A percentile compares a stretch with the other conserved stretches of the same genome.
Conservation (phyloP, 2,113 vertebrate species). For the Pseudorhombus dupliciocellatus region DNA sequence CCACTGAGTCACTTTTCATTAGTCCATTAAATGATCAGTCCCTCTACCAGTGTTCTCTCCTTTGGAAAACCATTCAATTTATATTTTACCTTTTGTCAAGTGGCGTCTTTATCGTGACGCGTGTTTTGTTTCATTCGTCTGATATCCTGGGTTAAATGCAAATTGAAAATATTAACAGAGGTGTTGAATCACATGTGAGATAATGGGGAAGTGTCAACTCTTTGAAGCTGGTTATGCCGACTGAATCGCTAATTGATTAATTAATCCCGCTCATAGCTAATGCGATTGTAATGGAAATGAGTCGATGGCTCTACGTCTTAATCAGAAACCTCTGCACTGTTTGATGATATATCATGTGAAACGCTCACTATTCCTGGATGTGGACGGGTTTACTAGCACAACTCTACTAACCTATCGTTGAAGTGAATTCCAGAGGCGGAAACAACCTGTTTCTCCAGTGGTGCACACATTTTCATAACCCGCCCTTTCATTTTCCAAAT, state of each 20-base stretch:
- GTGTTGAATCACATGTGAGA: constrained; percentile 27
- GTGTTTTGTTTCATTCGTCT: constrained; percentile 33
- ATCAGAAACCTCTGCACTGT: constrained; percentile 13
- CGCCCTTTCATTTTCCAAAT: no score
- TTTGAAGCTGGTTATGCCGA: constrained; percentile 16
- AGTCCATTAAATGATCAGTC: constrained; percentile 39
- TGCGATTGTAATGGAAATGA: constrained; percentile 19
- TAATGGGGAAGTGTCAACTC: constrained; percentile 30
- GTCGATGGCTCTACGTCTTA: constrained; percentile 20
- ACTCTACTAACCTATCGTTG: not conserved
- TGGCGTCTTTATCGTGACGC: constrained; percentile 9
- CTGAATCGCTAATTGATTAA: constrained; percentile 49
- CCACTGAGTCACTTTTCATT: constrained; percentile 37
- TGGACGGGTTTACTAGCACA: no score
- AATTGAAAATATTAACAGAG: constrained; percentile 49
- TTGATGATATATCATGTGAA: constrained; percentile 5
- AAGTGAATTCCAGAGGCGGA: not conserved
- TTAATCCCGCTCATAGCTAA: constrained; percentile 12
- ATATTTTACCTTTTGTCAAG: constrained; percentile 52
- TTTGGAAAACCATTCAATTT: constrained; percentile 38
- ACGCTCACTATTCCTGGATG: not conserved
- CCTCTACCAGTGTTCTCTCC: not conserved
- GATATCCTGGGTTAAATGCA: constrained; percentile 32
- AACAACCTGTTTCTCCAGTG: no score
- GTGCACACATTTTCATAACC: no score